Base-by-base conservation (phyloP, 1,140 invertebrate species). In the Trinorchestia longiramus region DNA sequence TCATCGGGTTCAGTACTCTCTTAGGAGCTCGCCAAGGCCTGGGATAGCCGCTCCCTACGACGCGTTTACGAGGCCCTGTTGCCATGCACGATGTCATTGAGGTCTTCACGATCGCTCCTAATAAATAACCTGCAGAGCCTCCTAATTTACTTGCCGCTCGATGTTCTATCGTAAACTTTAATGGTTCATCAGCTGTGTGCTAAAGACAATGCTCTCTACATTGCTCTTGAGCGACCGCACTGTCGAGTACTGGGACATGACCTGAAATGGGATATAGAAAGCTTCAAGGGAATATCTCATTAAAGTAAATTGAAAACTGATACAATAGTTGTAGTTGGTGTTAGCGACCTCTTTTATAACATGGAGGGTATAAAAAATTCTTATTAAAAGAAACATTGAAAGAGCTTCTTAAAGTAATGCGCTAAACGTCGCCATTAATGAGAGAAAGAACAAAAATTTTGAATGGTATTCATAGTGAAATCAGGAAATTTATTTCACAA, bases 121-220 rank as follows among this genome's bases (percentile, higher is more conserved):
- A 77, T 77, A 77, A 77, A 77, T 77, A 77, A 77, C 15, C 3
- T 77, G 15, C 62, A 23, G 62, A 77, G 62, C 62, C 28, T 23
- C 62, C 62, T 77, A 77, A 77, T 77, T 77, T 77, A 77, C 62
- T 77, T 28, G 62, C 62, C 62, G 62, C 62, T 77, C 62, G 62
- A 77, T 77, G 62, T 36, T 77, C 62, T 77, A 77, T 77, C 62
- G 62, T 77, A 77, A 77, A 77, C 62, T 77, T 77, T 77, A 77
- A 77, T 77, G 62, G 62, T 36, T 77, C 62, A 77, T 77, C 62
- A 77, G 62, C 62, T 36, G 62, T 77, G 62, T 77, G 62, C 62
- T 77, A 28, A 77, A 77, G 62, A 77, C 62, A 77, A 77, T 77
- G 62, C 62, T 77, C 62, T 11, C 62, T 36, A 28, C 1, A 77